phyloP scores from a whole-genome alignment of 2,888 invertebrate genomes.

The Melanotus villosus region DNA sequence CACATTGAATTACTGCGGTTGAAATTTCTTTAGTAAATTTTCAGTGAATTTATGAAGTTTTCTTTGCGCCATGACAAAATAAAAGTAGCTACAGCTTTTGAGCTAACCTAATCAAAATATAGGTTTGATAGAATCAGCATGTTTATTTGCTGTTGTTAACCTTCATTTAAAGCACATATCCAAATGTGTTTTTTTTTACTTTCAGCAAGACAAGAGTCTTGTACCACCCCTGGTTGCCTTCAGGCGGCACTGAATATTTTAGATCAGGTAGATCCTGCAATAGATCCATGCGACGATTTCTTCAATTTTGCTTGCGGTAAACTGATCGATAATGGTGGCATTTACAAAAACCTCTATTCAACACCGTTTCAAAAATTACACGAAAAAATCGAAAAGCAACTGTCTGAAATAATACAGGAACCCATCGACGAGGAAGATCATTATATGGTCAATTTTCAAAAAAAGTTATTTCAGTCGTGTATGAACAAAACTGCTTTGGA shows the following conservation, averaged over 20 bases:
- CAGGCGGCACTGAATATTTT: constrained; percentile 76
- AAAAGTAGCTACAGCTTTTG: no score
- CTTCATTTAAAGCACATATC: no score
- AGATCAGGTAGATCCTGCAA: constrained; percentile 75
- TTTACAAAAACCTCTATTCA: not conserved
- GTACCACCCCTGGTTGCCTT: constrained; percentile 15
- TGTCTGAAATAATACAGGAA: constrained; percentile 23
- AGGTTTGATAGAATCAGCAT: no score
- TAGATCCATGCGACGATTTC: constrained; percentile 84
- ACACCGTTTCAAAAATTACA: not conserved
- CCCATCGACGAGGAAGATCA: constrained; percentile 31
- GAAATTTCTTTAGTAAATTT: no score
- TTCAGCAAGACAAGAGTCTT: no score
- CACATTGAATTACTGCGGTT: no score
- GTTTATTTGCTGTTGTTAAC: no score
- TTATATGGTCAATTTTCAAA: constrained; percentile 23
- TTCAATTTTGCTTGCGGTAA: constrained; percentile 58
- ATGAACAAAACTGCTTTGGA: constrained; percentile 51
- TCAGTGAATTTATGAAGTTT: no score
- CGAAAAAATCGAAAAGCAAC: constrained; percentile 1
- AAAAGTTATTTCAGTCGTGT: constrained; percentile 52
- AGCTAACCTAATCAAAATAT: no score
- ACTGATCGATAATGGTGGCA: not conserved
- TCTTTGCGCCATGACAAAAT: no score
- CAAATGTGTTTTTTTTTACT: no score